phyloP scores from a whole-genome alignment of 2,888 invertebrate species.

The Leptinotarsa tumamoca region DNA sequence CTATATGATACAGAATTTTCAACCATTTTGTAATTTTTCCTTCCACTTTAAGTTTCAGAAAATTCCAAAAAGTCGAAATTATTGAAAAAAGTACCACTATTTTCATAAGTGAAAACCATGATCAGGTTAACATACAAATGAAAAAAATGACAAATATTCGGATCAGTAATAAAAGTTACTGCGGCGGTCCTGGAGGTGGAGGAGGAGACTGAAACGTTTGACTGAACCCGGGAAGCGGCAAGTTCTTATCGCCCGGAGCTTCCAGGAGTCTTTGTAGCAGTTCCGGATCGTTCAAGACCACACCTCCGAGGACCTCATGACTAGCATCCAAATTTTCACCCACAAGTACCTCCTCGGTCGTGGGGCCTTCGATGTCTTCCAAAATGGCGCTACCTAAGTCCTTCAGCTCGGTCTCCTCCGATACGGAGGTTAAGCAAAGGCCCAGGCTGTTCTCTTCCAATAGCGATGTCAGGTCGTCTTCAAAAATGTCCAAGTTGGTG shows the following conservation, averaged over 20 bases:
- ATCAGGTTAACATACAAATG: neutral
- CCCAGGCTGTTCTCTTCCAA: slow-evolving; percentile 40
- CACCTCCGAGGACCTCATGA: slow-evolving; percentile 43
- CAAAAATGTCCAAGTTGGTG: slow-evolving; percentile 42
- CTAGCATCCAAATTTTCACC: slow-evolving; percentile 44
- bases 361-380: slow-evolving; percentile 38
- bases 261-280: slow-evolving; percentile 56
- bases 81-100: no score
- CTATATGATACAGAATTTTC: no score
- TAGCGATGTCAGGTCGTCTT: slow-evolving; percentile 48
- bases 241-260: slow-evolving; percentile 60
- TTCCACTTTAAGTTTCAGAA: no score
- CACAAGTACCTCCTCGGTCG: slow-evolving; percentile 34
- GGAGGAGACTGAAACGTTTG: slow-evolving; percentile 67
- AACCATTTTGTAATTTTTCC: no score
- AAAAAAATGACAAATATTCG: slow-evolving; percentile 7
- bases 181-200: slow-evolving; percentile 26
- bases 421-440: slow-evolving; percentile 54
- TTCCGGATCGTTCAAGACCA: slow-evolving; percentile 56
- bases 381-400: slow-evolving; percentile 50
- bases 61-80: no score
- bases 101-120: neutral
- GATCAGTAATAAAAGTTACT: slow-evolving; percentile 1
- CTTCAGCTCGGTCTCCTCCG: slow-evolving; percentile 56
- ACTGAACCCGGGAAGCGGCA: slow-evolving; percentile 67